Percentiles rank a stretch among this genome's conserved stretches.
Evolutionary conservation across 2,113 vertebrate genomes (phyloP).

Genomic region (Ammospiza nelsoni): DNA sequence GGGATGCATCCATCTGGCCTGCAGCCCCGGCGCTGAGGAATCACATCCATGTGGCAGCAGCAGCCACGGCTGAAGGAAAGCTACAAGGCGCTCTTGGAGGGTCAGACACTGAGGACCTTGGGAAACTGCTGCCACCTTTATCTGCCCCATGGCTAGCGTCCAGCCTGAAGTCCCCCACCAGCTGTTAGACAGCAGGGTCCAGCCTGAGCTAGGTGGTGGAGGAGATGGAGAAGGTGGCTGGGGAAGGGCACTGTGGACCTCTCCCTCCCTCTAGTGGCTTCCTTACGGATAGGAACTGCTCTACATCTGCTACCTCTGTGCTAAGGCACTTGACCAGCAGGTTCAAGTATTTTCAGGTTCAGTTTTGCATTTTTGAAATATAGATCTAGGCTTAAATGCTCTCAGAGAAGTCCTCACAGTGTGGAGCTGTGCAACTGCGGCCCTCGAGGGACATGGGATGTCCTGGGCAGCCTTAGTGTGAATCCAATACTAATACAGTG

Average conservation of each 20-base stretch:
- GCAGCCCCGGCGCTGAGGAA: background rate
- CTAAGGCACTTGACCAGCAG: background rate
- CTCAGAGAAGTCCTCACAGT: background rate
- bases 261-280: slow-evolving; percentile 69
- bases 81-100: background rate
- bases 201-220: background rate
- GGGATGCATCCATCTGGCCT: slow-evolving; percentile 31
- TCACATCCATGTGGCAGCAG: background rate
- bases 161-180: background rate
- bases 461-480: background rate
- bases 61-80: background rate
- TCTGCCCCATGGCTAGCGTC: background rate
- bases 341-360: background rate
- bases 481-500: background rate
- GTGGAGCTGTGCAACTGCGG: background rate
- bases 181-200: background rate
- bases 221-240: background rate
- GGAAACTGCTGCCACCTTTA: background rate
- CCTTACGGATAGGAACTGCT: background rate
- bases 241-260: slow-evolving; percentile 24
- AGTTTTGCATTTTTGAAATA: background rate
- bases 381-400: background rate
- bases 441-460: background rate
- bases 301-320: background rate
- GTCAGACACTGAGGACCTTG: background rate